Evolutionary conservation across 2,113 vertebrate species (phyloP).

Genomic region (Leptosomus discolor): DNA sequence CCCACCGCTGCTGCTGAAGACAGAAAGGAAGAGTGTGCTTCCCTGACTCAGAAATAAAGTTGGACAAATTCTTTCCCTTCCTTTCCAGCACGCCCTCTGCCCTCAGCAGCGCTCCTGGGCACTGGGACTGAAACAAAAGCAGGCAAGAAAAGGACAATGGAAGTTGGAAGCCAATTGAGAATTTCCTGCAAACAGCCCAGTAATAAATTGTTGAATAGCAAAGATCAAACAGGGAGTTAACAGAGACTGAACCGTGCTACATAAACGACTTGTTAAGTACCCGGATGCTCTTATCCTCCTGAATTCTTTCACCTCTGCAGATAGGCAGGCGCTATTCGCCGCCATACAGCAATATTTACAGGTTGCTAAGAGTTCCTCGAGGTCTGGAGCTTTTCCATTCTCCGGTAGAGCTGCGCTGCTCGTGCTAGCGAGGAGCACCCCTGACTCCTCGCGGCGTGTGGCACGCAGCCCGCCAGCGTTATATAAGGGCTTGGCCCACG

Average conservation of each 20-base stretch:
- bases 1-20: not conserved
- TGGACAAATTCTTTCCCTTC: not conserved
- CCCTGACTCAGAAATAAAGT: not conserved
- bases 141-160: not conserved
- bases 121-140: not conserved
- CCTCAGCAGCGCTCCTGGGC: not conserved
- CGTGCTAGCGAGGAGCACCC: conserved; percentile 29
- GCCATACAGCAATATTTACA: conserved; percentile 70
- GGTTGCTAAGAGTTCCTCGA: conserved; percentile 76
- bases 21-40: not conserved
- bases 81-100: not conserved
- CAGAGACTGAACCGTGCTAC: not conserved
- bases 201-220: not conserved
- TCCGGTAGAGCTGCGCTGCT: not conserved
- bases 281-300: conserved; percentile 1
- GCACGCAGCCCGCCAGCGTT: conserved; percentile 57
- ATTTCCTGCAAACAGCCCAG: conserved; percentile 3
- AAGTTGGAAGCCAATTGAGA: not conserved
- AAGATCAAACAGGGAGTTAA: not conserved
- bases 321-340: not conserved
- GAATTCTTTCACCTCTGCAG: conserved; percentile 18
- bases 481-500: conserved; percentile 68
- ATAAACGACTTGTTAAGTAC: not conserved
- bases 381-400: conserved; percentile 62
- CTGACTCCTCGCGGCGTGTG: conserved; percentile 44